Conservation (phyloP, 2,888 invertebrate species). For the Flexamia atlantica region DNA sequence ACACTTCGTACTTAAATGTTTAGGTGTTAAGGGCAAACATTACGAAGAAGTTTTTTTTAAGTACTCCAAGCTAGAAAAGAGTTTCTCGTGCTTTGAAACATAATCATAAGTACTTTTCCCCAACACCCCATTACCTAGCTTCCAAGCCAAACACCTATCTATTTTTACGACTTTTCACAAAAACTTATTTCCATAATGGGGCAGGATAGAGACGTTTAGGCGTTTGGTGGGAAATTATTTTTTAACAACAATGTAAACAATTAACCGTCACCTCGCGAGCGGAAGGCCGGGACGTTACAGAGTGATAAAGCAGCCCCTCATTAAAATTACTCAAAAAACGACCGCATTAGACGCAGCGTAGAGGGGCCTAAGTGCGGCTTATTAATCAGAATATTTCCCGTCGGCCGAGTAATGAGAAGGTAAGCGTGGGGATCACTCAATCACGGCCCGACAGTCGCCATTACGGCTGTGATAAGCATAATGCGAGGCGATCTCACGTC, state of each 20-base stretch:
- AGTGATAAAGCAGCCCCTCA: slow-evolving; percentile 25
- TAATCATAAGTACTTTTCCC: neutral
- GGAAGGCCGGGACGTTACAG: slow-evolving; percentile 19
- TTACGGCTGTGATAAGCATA: neutral
- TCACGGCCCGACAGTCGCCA: neutral
- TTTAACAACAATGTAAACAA: slow-evolving; percentile 30
- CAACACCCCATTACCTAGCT: neutral
- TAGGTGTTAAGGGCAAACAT: no score
- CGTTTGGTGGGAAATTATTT: slow-evolving; percentile 16
- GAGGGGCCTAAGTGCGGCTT: slow-evolving; percentile 24
- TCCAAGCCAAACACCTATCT: neutral
- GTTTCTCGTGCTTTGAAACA: no score
- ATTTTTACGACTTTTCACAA: slow-evolving; percentile 20
- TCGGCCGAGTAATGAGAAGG: slow-evolving; percentile 31
- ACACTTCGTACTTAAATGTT: no score
- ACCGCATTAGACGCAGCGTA: slow-evolving; percentile 22
- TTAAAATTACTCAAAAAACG: slow-evolving; percentile 54
- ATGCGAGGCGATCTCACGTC: neutral
- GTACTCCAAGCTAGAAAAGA: no score
- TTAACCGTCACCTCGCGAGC: neutral
- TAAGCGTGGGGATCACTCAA: slow-evolving; percentile 24
- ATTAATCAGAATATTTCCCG: slow-evolving; percentile 41
- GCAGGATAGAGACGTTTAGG: slow-evolving; percentile 49
- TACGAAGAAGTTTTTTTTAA: no score
- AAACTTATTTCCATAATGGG: slow-evolving; percentile 1